Conservation (phyloP, 2,113 vertebrate genomes). For the Festucalex cinctus region DNA sequence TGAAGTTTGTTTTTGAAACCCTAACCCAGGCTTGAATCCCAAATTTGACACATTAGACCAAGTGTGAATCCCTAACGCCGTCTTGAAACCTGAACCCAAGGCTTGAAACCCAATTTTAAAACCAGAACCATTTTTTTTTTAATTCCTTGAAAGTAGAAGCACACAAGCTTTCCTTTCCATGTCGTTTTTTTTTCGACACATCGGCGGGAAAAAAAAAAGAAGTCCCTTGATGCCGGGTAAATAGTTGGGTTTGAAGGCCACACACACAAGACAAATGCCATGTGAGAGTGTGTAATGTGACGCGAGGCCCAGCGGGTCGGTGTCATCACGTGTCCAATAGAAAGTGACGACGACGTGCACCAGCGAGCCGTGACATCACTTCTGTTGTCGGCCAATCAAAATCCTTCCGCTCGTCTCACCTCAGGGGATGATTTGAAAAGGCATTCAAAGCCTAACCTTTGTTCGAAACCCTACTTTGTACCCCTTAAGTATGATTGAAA, state of each 20-base stretch:
- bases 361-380: conserved; percentile 4
- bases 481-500: not conserved
- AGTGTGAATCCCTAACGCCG: no score
- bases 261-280: no score
- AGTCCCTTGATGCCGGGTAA: not conserved
- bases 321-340: no score
- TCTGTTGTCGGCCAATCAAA: not conserved
- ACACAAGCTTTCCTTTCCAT: not conserved
- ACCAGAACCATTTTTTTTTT: no score
- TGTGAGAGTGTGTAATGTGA: not conserved
- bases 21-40: not conserved
- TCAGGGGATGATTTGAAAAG: not conserved
- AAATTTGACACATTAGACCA: no score
- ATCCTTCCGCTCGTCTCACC: not conserved
- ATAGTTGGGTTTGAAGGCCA: not conserved
- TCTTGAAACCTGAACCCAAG: no score
- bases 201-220: no score
- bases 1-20: not conserved
- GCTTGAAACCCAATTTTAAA: no score
- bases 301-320: no score
- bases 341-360: not conserved
- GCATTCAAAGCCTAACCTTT: not conserved
- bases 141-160: not conserved
- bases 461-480: not conserved
- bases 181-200: not conserved